Percentiles rank a stretch among this genome's conserved stretches.
phyloP scores from a whole-genome alignment of 1,140 invertebrate genomes.

The Drosophila kanapiae region DNA sequence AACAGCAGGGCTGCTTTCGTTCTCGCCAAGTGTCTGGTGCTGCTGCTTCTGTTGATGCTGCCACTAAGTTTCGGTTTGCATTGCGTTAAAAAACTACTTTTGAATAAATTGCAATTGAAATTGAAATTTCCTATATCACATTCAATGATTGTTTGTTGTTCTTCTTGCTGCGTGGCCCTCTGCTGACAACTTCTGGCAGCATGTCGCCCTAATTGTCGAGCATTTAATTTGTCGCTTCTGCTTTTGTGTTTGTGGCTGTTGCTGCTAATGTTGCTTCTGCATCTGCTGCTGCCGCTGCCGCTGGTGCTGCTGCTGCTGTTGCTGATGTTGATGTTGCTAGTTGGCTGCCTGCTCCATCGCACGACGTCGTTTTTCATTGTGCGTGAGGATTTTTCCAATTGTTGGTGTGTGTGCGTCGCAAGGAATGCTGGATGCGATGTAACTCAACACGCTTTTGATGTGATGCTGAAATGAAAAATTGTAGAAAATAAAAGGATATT shows the following conservation, averaged over 20 bases:
- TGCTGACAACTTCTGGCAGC: conserved; percentile 59
- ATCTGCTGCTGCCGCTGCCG: conserved; percentile 15
- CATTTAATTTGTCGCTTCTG: conserved; percentile 38
- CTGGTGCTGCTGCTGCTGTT: conserved; percentile 20
- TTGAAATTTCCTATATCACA: conserved; percentile 80
- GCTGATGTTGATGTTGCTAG: conserved; percentile 44
- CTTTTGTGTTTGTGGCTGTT: conserved; percentile 46
- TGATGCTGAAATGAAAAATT: conserved; percentile 14
- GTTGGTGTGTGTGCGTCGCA: conserved; percentile 31
- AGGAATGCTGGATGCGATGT: conserved; percentile 10
- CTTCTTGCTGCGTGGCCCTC: conserved; percentile 27
- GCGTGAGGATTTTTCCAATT: conserved; percentile 75
- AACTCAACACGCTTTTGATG: conserved; percentile 13
- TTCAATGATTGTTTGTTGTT: conserved; percentile 79
- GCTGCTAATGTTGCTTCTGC: conserved; percentile 27
- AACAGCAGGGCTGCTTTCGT: conserved; percentile 43
- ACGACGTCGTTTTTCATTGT: conserved; percentile 85
- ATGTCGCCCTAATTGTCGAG: conserved; percentile 52
- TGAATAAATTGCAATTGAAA: conserved; percentile 81
- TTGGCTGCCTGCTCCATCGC: conserved; percentile 78
- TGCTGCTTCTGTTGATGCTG: conserved; percentile 25
- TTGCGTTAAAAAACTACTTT: conserved; percentile 77
- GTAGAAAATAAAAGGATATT: background rate
- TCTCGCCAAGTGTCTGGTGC: conserved; percentile 42
- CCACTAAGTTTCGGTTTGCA: conserved; percentile 44